phyloP scores from a whole-genome alignment of 1,140 invertebrate genomes.

The Drosophila sturtevanti region DNA sequence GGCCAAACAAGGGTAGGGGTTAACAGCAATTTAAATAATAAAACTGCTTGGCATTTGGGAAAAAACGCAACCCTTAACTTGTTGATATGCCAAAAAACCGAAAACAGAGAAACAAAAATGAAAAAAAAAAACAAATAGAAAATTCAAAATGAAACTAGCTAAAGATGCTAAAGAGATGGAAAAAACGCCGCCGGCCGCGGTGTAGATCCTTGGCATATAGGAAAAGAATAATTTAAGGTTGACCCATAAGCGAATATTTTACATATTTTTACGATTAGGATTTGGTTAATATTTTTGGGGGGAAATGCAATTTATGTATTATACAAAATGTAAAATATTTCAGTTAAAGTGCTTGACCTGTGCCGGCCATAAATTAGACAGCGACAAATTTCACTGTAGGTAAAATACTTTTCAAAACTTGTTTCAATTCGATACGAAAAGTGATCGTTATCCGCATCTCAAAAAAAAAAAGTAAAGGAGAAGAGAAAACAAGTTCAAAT shows the following conservation, averaged over 20 bases:
- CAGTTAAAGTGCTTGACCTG: conserved; percentile 32
- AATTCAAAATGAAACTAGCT: conserved; percentile 60
- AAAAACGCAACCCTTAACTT: conserved; percentile 29
- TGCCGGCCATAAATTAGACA: conserved; percentile 44
- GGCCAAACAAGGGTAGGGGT: conserved; percentile 72
- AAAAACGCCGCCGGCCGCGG: conserved; percentile 20
- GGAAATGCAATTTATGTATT: conserved; percentile 23
- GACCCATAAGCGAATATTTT: conserved; percentile 54
- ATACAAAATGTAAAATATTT: conserved; percentile 4
- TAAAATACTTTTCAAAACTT: conserved; percentile 28
- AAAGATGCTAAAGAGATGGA: conserved; percentile 38
- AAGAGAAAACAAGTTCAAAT: conserved; percentile 45
- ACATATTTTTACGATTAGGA: conserved; percentile 28
- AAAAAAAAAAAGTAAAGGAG: conserved; percentile 24
- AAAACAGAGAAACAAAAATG: conserved; percentile 14
- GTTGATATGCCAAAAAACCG: conserved; percentile 20
- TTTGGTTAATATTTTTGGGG: neutral
- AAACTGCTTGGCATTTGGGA: conserved; percentile 59
- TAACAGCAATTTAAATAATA: conserved; percentile 77
- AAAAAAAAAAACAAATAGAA: conserved; percentile 40
- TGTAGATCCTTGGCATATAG: conserved; percentile 21
- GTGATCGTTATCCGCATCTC: conserved; percentile 3
- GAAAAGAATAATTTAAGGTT: conserved; percentile 58
- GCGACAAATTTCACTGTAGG: conserved; percentile 44
- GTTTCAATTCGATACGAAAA: conserved; percentile 24